phyloP scores from a whole-genome alignment of 2,113 vertebrate species.

The Myiozetetes cayanensis region DNA sequence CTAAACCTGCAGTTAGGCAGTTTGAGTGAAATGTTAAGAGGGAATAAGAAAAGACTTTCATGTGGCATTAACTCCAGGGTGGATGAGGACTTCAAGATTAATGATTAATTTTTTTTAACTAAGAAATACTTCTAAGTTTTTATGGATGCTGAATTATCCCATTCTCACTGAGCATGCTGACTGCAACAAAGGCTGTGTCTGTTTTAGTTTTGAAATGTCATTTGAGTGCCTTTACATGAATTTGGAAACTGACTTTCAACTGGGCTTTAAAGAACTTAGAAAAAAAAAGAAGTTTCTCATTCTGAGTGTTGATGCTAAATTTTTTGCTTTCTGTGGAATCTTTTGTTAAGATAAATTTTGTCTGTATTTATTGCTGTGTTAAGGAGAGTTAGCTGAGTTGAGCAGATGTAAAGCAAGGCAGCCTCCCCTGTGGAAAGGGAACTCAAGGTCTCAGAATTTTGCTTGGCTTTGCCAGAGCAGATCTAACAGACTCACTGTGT shows the following conservation, averaged over 20 bases:
- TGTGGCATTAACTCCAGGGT: neutral
- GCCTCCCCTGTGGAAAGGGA: neutral
- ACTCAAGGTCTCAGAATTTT: neutral
- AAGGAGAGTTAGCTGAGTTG: neutral
- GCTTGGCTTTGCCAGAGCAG: neutral
- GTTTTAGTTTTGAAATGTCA: neutral
- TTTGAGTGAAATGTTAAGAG: neutral
- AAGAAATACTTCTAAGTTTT: neutral
- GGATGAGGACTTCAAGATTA: neutral
- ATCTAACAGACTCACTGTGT: neutral
- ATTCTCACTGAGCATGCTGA: neutral
- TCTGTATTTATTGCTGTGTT: neutral
- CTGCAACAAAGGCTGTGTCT: neutral
- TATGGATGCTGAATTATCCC: neutral
- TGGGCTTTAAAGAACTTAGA: neutral
- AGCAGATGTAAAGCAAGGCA: neutral
- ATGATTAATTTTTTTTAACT: neutral
- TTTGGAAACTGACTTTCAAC: neutral
- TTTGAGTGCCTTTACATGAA: neutral
- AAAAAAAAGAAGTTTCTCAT: neutral
- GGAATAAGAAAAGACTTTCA: neutral
- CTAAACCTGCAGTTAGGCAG: neutral
- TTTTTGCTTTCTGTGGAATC: neutral
- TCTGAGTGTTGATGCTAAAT: neutral
- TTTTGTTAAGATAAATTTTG: neutral